phyloP scores from a whole-genome alignment of 2,888 invertebrate species.

The Dascillus cervinus region DNA sequence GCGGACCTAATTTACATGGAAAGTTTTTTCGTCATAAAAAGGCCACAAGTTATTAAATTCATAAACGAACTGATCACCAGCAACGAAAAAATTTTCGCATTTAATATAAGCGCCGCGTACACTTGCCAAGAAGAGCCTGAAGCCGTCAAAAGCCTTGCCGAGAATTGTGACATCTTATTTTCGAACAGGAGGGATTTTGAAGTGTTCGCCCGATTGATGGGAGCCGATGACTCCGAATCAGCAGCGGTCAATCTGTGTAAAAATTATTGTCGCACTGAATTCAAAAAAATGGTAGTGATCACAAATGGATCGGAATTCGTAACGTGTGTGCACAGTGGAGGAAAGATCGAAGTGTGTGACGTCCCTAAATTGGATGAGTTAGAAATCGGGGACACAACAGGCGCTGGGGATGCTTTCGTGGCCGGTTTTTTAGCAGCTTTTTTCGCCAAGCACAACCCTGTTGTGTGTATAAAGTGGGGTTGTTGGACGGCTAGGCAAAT shows the following conservation, averaged over 20 bases:
- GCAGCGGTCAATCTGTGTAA: constrained; percentile 22
- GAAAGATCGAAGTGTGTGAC: constrained; percentile 20
- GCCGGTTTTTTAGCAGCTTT: constrained; percentile 50
- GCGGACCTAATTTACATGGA: constrained; percentile 46
- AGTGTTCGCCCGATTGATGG: constrained; percentile 36
- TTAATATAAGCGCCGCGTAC: constrained; percentile 50
- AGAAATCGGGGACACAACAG: constrained; percentile 49
- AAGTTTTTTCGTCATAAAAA: constrained; percentile 50
- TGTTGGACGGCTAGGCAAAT: constrained; percentile 42
- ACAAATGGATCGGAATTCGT: constrained; percentile 55
- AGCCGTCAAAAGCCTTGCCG: constrained; percentile 40
- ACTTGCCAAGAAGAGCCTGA: constrained; percentile 41
- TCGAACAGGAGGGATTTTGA: constrained; percentile 51
- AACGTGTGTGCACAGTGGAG: constrained; percentile 36
- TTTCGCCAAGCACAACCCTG: constrained; percentile 36
- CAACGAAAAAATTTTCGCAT: constrained; percentile 39
- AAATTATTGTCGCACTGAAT: constrained; percentile 12
- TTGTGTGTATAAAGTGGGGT: constrained; percentile 43
- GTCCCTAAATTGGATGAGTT: constrained; percentile 39
- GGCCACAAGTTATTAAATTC: constrained; percentile 40
- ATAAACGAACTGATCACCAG: constrained; percentile 40
- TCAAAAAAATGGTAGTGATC: constrained; percentile 50
- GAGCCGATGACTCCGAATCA: constrained; percentile 21
- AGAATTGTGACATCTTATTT: constrained; percentile 46
- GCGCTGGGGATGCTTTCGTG: constrained; percentile 54